Conservation (phyloP, 2,113 vertebrate genomes). For the Mormyrus lacerda region DNA sequence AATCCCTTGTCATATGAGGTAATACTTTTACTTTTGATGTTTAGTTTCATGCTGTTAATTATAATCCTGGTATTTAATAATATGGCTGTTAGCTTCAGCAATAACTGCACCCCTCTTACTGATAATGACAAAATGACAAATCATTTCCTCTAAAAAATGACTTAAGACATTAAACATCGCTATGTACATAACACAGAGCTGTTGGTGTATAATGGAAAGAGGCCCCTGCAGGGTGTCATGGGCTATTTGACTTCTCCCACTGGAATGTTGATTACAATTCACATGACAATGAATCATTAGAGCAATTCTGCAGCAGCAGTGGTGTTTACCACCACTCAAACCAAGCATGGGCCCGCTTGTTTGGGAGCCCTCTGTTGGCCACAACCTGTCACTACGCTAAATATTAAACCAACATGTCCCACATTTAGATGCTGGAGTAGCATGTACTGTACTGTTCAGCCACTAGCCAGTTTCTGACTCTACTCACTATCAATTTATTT, state of each 20-base stretch:
- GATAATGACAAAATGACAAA: slow-evolving; percentile 7
- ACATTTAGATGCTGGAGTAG: background rate
- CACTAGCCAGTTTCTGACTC: background rate
- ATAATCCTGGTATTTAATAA: background rate
- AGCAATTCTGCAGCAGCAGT: slow-evolving; percentile 32
- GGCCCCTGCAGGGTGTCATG: slow-evolving; percentile 61
- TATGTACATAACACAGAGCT: slow-evolving; percentile 62
- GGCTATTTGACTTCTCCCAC: slow-evolving; percentile 50
- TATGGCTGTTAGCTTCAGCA: background rate
- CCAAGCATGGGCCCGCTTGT: background rate
- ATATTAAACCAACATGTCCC: background rate
- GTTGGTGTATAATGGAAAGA: slow-evolving; percentile 51
- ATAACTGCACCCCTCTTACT: background rate
- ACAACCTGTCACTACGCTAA: background rate
- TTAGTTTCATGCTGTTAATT: background rate
- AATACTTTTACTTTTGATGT: background rate
- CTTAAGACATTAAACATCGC: slow-evolving; percentile 46
- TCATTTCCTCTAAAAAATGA: slow-evolving; percentile 30
- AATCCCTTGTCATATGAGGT: background rate
- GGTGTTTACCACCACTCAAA: background rate
- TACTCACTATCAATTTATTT: background rate
- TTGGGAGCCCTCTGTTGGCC: background rate
- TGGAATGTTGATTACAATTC: background rate
- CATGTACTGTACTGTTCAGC: background rate
- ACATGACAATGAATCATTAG: slow-evolving; percentile 52